These are phyloP conservation scores for Sepioteuthis lessoniana DNA, from an alignment of 2,888 invertebrate genomes.

Conservation along the genomic window DNA sequence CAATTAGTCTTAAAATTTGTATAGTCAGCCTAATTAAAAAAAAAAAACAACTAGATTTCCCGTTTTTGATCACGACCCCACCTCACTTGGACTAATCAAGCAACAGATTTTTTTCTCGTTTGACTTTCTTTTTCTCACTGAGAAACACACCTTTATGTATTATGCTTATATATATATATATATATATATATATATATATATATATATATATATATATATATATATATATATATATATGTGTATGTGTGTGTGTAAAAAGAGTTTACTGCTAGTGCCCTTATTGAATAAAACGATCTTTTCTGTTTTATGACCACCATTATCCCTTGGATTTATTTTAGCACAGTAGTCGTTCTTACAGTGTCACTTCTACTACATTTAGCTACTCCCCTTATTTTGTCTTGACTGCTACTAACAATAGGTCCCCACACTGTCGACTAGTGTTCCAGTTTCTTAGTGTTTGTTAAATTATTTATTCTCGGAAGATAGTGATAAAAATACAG, in stretches of 20 bases:
- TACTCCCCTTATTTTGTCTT: slow-evolving; percentile 33
- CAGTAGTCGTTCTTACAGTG: background rate
- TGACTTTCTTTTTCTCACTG: too few species aligned
- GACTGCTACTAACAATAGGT: slow-evolving; percentile 21
- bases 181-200: too few species aligned
- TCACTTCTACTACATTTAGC: background rate
- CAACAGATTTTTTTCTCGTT: background rate
- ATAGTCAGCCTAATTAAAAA: background rate
- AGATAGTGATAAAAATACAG: too few species aligned
- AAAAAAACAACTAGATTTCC: background rate
- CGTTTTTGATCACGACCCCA: background rate
- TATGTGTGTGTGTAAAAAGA: too few species aligned
- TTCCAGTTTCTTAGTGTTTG: background rate
- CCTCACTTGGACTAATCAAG: background rate
- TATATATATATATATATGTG: too few species aligned
- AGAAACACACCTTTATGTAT: too few species aligned
- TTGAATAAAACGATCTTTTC: background rate
- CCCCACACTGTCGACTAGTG: slow-evolving; percentile 15
- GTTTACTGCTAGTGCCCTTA: background rate
- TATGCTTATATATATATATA: too few species aligned
- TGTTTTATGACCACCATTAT: background rate
- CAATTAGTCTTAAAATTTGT: background rate
- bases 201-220: too few species aligned
- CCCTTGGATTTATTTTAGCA: slow-evolving; percentile 23
- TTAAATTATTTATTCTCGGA: background rate